These are phyloP conservation scores for Caenorhabditis panamensis DNA, from an alignment of 2,888 invertebrate genomes.

Conservation along the genomic window DNA sequence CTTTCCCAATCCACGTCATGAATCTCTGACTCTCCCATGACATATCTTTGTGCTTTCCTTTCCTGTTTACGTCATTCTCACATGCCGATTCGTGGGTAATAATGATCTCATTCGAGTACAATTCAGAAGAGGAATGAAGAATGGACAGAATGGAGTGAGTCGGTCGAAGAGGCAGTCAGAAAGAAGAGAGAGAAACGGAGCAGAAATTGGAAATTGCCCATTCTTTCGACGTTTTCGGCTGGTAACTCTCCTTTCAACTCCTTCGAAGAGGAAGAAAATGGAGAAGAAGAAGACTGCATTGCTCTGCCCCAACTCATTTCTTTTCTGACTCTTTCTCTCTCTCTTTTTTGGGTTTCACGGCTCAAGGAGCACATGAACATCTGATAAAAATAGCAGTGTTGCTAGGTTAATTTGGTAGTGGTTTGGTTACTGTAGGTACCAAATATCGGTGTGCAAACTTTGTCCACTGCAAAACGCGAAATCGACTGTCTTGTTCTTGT, in stretches of 20 bases:
- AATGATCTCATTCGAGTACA: conserved; percentile 2
- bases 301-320: neutral
- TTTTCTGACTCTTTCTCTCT: neutral
- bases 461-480: no score
- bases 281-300: neutral
- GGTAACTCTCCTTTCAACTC: conserved; percentile 1
- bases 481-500: no score
- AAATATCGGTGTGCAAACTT: no score
- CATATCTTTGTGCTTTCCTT: no score
- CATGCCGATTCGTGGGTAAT: neutral
- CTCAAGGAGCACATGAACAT: no score
- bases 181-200: neutral
- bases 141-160: no score
- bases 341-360: neutral
- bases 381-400: no score
- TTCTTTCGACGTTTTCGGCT: neutral
- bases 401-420: no score
- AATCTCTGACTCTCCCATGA: no score
- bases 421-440: no score
- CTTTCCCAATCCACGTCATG: no score
- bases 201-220: conserved; percentile 1
- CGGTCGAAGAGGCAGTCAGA: no score
- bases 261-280: neutral
- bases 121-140: neutral
- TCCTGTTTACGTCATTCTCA: neutral